Conservation (phyloP, 2,797 vertebrate species). For the Helarctos malayanus region DNA sequence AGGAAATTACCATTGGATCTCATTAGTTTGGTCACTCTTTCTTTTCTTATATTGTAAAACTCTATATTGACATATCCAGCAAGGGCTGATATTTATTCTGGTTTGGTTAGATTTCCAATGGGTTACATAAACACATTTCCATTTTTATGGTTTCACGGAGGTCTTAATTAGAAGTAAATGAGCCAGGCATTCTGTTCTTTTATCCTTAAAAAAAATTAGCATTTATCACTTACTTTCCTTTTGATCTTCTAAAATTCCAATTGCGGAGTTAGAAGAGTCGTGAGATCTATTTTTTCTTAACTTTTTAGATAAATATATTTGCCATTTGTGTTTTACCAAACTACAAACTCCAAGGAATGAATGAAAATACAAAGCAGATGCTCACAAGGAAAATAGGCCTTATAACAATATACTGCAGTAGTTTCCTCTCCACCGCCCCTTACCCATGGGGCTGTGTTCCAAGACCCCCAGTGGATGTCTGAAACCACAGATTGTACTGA, state of each 20-base stretch:
- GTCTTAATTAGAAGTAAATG: slow-evolving; percentile 65
- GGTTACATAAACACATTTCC: slow-evolving; percentile 64
- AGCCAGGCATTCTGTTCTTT: slow-evolving; percentile 28
- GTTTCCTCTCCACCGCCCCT: not conserved
- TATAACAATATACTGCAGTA: slow-evolving; percentile 26
- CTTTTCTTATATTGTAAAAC: slow-evolving; percentile 48
- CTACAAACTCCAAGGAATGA: not conserved
- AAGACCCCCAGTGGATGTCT: not conserved
- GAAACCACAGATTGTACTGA: not conserved
- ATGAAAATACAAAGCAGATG: slow-evolving; percentile 64
- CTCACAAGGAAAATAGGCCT: slow-evolving; percentile 48
- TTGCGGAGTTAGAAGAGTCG: slow-evolving; percentile 40
- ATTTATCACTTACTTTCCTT: slow-evolving; percentile 61
- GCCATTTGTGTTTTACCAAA: slow-evolving; percentile 53
- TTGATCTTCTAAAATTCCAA: slow-evolving; percentile 61
- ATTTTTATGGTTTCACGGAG: slow-evolving; percentile 43
- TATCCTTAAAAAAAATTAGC: slow-evolving; percentile 52
- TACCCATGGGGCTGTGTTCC: not conserved
- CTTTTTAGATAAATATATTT: slow-evolving; percentile 54
- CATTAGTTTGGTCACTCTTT: slow-evolving; percentile 23
- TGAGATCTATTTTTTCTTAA: not conserved
- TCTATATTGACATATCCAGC: not conserved
- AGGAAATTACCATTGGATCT: slow-evolving; percentile 1
- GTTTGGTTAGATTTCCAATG: slow-evolving; percentile 41
- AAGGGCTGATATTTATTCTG: slow-evolving; percentile 20